Base-by-base conservation (phyloP, 2,888 invertebrate species). In the Meloe dianella region DNA sequence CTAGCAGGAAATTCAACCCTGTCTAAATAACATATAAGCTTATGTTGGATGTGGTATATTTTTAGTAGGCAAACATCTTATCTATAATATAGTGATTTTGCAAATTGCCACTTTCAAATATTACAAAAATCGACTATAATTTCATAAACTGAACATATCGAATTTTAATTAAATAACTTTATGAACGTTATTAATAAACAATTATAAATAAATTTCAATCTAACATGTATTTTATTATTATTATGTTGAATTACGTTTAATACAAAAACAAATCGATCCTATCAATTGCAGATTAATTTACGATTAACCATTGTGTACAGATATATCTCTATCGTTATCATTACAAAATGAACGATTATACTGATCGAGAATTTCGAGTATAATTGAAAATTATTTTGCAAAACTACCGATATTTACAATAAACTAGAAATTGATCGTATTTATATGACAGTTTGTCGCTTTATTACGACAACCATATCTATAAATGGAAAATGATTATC, bases 1-100 rank as follows among this genome's bases (percentile, higher is more conserved):
- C 65, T 38, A 30, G 63, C 63, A 68, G 65, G 62, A 65, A 68
- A 68, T 65, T 65, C 61, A 65, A 68, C 60, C 68, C 65, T 57
- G 63, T 60, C 63, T 63, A 65, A 68, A 65, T 65, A 65, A 68
- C 61, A 64, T 61, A 60, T 61, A 59, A 61, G 60, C 63, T 60
- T 63, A 61, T 38, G 30, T 57, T 60, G 27, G 57, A 60, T 66
- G 12, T 38, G 60, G n/a, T 63, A 56, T 66, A 65, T 63, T 63
- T 65, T 61, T 60, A 60, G 63, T 38, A 35, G 20, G 12, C 32
- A 38, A 14, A 38, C 54, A 54, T 63, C 63, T 62, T 62, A 59
- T 57, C 62, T 62, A n/a, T n/a, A 60, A 47, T 47, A 47, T 17
- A 20, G 20, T 20, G 47, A 47, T 47, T 47, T 47, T 20, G 22